Evolutionary conservation across 2,113 vertebrate genomes (phyloP).

Genomic region (Cyanoderma ruficeps): DNA sequence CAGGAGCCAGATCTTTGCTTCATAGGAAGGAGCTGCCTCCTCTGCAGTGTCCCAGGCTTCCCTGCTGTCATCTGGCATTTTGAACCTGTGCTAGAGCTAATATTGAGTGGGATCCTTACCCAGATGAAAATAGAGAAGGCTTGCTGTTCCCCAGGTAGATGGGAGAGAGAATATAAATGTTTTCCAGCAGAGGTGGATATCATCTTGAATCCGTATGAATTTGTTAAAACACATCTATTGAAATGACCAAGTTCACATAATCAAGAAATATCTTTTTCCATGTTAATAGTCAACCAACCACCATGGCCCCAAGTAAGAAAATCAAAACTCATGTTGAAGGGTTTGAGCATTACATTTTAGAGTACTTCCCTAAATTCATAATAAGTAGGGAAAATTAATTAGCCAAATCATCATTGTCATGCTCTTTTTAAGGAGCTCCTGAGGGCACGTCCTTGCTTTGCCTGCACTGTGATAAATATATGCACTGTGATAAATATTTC

Average conservation of each 20-base stretch:
- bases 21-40: not conserved
- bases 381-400: conserved; percentile 29
- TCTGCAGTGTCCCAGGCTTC: not conserved
- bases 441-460: not conserved
- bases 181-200: not conserved
- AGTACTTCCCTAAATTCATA: not conserved
- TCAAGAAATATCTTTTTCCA: not conserved
- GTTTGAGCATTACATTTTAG: not conserved
- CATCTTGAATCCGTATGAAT: not conserved
- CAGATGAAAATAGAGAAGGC: not conserved
- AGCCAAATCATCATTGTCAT: not conserved
- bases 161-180: not conserved
- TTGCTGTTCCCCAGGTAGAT: not conserved
- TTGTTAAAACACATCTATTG: not conserved
- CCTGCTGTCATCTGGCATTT: not conserved
- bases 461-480: not conserved
- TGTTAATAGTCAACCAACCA: not conserved
- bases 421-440: not conserved
- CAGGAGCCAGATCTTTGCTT: not conserved
- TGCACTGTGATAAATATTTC: not conserved
- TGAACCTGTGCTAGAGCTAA: not conserved
- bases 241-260: not conserved
- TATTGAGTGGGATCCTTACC: not conserved
- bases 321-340: not conserved
- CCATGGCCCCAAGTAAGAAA: not conserved